Percentiles rank a stretch among this genome's conserved stretches.
These are phyloP conservation scores for Crossocerus cetratus DNA, from an alignment of 2,888 invertebrate species.

Conservation along the genomic window DNA sequence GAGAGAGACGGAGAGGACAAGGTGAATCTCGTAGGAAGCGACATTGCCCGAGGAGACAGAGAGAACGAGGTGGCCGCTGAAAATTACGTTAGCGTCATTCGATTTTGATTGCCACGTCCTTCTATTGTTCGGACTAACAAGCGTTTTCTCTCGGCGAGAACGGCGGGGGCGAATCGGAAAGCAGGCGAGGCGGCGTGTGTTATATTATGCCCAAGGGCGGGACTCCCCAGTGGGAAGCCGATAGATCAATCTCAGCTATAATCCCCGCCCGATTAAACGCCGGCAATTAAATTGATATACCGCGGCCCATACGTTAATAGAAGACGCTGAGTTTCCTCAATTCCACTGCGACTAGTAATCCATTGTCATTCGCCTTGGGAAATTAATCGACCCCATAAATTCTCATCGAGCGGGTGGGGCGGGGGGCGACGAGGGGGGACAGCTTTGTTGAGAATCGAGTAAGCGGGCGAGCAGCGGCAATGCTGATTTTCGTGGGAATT, in stretches of 20 bases:
- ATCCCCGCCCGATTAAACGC: not conserved
- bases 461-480: conserved; percentile 17
- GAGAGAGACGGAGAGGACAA: not conserved
- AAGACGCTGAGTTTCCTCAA: too few relatives aligned
- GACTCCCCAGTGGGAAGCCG: too few relatives aligned
- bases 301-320: not conserved
- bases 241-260: too few relatives aligned
- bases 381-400: conserved; percentile 40
- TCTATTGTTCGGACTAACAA: conserved; percentile 37
- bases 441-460: conserved; percentile 29
- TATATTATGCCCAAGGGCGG: conserved; percentile 10
- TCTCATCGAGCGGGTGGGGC: conserved; percentile 4
- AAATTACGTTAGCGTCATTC: conserved; percentile 26
- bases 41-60: not conserved
- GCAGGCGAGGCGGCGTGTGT: not conserved
- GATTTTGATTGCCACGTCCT: conserved; percentile 23
- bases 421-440: not conserved
- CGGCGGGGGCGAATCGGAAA: conserved; percentile 10
- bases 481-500: conserved; percentile 55
- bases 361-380: conserved; percentile 1
- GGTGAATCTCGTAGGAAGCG: not conserved
- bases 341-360: not conserved
- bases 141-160: conserved; percentile 40
- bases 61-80: not conserved
- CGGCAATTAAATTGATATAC: conserved; percentile 27